Base-by-base conservation (phyloP, 2,888 invertebrate species). In the Drosophila atripex region DNA sequence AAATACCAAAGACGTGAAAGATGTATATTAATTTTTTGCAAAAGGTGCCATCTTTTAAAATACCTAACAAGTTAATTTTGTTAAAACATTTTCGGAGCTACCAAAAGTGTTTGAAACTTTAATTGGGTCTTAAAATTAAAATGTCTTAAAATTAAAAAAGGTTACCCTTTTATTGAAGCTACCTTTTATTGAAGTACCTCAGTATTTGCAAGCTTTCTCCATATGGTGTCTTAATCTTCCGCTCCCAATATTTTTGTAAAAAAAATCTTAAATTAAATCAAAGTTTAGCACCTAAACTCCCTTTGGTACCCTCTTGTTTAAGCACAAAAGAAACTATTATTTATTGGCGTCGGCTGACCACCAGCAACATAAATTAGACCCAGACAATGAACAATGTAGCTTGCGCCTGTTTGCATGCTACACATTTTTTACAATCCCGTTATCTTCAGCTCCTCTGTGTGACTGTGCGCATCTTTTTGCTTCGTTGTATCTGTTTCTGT, bases 301-400 rank as follows among this genome's bases (percentile, higher is more conserved):
- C 59, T 28, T 3, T 11, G 14, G 32, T 53, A 69, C 49, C 72
- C 43, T 41, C 11, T 8, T 49, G 28, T 55, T 56, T 2, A 14
- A 35, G 14, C 58, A 65, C 64, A 61, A 66, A 66, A 75, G 21
- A 14, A 72, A 72, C 72, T 82, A 66, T 78, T 71, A 73, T 76
- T 85, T 85, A 86, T 85, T 60, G 55, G 51, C 41, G 46, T 32
- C 70, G 55, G 39, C 53, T 66, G 70, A 73, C 73, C 85, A 65
- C 51, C 32, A 61, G 58, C 55, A 38, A 55, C 82, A 86, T 80
- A 87, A 86, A 87, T 86, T 85, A 85, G 85, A 61, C 53, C 49
- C 76, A 82, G 80, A 82, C 83, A 85, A 76, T 66, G 82, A 78
- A 73, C 78, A 69, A 76, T 79, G 72, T 72, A 60, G 63, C n/a